phyloP scores from a whole-genome alignment of 2,888 invertebrate genomes.

The Ametastegia equiseti region DNA sequence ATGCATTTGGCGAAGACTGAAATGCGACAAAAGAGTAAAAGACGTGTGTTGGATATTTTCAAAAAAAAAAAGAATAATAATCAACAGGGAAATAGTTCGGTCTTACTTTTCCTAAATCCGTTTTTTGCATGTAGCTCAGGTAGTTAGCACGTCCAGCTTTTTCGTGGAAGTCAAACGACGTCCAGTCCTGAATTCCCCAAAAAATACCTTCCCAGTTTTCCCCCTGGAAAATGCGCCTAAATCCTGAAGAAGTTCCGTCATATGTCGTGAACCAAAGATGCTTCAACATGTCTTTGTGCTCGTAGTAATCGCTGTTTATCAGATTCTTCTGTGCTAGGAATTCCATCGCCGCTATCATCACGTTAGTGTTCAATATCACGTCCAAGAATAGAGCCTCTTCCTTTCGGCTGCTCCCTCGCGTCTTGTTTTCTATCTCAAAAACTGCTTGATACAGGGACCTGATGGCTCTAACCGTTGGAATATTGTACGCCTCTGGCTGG shows the following conservation, averaged over 20 bases:
- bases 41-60: background rate
- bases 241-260: conserved; percentile 90
- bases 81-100: background rate
- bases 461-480: conserved; percentile 63
- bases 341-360: conserved; percentile 63
- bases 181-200: conserved; percentile 92
- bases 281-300: conserved; percentile 84
- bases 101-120: conserved; percentile 83
- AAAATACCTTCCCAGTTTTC: conserved; percentile 88
- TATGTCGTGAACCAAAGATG: conserved; percentile 89
- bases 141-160: conserved; percentile 83
- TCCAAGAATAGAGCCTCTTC: conserved; percentile 66
- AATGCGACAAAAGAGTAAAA: conserved; percentile 20
- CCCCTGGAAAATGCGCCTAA: conserved; percentile 94
- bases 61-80: background rate
- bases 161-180: conserved; percentile 89
- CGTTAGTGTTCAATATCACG: conserved; percentile 65
- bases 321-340: conserved; percentile 65
- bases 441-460: conserved; percentile 65
- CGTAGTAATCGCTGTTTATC: conserved; percentile 71
- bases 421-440: conserved; percentile 62
- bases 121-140: conserved; percentile 85
- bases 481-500: conserved; percentile 57
- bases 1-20: conserved; percentile 68
- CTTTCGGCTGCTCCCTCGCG: conserved; percentile 56